Conservation (phyloP, 2,888 invertebrate species). For the Adelognathus sp. region DNA sequence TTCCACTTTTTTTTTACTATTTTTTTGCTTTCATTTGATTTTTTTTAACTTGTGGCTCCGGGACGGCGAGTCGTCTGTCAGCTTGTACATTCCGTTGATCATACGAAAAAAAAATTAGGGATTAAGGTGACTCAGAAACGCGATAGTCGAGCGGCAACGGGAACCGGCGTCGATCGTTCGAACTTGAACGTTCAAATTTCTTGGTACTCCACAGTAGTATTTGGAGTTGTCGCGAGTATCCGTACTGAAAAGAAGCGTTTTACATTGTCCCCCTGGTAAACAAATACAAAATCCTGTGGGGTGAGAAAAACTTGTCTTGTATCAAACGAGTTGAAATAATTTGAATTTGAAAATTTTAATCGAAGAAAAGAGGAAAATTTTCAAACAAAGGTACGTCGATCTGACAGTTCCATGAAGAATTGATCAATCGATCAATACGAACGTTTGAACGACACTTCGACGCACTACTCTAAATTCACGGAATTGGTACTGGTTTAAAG, state of each 20-base stretch:
- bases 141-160: not conserved
- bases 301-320: too few relatives aligned
- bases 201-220: not conserved
- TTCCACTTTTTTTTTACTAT: conserved; percentile 30
- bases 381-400: too few relatives aligned
- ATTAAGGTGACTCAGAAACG: conserved; percentile 28
- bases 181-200: conserved; percentile 11
- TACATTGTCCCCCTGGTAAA: not conserved
- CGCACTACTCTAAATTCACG: too few relatives aligned
- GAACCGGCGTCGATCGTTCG: conserved; percentile 12
- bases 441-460: too few relatives aligned
- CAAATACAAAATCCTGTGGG: not conserved
- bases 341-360: not conserved
- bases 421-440: too few relatives aligned
- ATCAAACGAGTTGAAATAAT: too few relatives aligned
- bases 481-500: too few relatives aligned
- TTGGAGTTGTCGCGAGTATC: not conserved
- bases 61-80: conserved; percentile 63
- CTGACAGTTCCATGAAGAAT: too few relatives aligned
- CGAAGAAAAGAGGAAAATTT: too few relatives aligned
- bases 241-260: not conserved
- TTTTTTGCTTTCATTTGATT: conserved; percentile 15
- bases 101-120: conserved; percentile 3
- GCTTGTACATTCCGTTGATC: conserved; percentile 68
- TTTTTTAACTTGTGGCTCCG: conserved; percentile 41